Base-by-base conservation (phyloP, 2,888 invertebrate genomes). In the Heliconius ethilla region DNA sequence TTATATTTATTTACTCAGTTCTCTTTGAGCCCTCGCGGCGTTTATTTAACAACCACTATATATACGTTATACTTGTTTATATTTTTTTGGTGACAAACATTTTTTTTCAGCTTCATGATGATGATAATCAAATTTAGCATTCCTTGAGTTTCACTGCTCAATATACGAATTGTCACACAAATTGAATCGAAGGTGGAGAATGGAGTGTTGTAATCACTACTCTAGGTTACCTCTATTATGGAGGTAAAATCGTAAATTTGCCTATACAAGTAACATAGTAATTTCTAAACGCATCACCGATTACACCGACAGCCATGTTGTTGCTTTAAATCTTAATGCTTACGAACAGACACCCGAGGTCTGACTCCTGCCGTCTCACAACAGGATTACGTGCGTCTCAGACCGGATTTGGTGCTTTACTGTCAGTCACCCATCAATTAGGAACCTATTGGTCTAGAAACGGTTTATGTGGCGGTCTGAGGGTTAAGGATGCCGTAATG, bases 311-410 rank as follows among this genome's bases (percentile, higher is more conserved):
- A 59, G 33, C n/a, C 72, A n/a, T 72, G 72, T 59, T 37, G 33
- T 11, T 73, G 59, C 25, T 63, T 22, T 40, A 65, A 55, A 59
- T 59, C 55, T 45, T 74, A 74, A 74, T 74, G 40, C 63, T 45
- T 40, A 65, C 27, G 63, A 45, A 65, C 27, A 74, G 40, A 73
- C 37, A 63, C 40, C 22, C 25, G 22, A 45, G 73, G 70, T 33
- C 55, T 33, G 70, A 33, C 70, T 70, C 55, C 63, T 18, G 73
- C 37, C 73, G 40, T 74, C 74, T 74, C 62, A 74, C 63, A 74
- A 45, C 74, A 63, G 74, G 63, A 40, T 74, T 74, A 74, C 22
- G 63, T 74, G 25, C 40, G 40, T 74, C 74, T 74, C 40, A 27
- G 18, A 45, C 45, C 15, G 45, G 74, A 74, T 74, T 63, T 74